These are phyloP conservation scores for Brachionus plicatilis DNA, from an alignment of 1,140 invertebrate genomes.

Conservation along the genomic window DNA sequence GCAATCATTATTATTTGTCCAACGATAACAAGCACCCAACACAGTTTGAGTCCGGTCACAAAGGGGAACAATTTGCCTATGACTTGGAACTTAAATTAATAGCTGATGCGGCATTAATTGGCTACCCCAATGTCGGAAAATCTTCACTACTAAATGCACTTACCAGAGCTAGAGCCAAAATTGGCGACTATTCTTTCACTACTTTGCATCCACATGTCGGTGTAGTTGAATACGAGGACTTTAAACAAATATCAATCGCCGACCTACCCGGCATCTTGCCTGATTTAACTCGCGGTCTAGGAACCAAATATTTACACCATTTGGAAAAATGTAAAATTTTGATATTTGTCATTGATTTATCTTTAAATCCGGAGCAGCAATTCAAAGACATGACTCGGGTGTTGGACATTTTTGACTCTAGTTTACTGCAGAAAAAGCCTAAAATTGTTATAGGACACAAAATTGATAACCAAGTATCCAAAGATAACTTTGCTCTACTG, in stretches of 20 bases:
- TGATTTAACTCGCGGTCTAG: slow-evolving; percentile 25
- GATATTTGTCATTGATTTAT: slow-evolving; percentile 10
- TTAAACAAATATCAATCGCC: slow-evolving; percentile 33
- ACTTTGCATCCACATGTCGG: slow-evolving; percentile 86
- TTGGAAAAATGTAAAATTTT: slow-evolving; percentile 29
- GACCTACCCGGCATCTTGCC: slow-evolving; percentile 37
- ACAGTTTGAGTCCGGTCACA: slow-evolving; percentile 78
- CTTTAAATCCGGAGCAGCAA: neutral
- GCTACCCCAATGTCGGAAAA: slow-evolving; percentile 94
- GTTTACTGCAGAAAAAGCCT: neutral
- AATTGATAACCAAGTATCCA: neutral
- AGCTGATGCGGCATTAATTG: slow-evolving; percentile 86
- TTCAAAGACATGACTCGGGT: neutral
- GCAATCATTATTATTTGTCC: slow-evolving; percentile 83
- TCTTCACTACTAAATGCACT: slow-evolving; percentile 84
- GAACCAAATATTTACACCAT: slow-evolving; percentile 33
- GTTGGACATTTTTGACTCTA: neutral
- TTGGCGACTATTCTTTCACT: slow-evolving; percentile 92
- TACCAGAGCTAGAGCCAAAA: slow-evolving; percentile 81
- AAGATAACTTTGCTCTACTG: neutral
- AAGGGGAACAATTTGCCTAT: slow-evolving; percentile 66
- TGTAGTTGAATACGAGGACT: slow-evolving; percentile 82
- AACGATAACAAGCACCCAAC: slow-evolving; percentile 73
- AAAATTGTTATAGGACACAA: slow-evolving; percentile 8
- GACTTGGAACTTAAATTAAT: slow-evolving; percentile 79